Percentiles rank a stretch among this genome's conserved stretches.
Evolutionary conservation across 2,113 vertebrate genomes (phyloP).

Genomic region (Pelecanus crispus): DNA sequence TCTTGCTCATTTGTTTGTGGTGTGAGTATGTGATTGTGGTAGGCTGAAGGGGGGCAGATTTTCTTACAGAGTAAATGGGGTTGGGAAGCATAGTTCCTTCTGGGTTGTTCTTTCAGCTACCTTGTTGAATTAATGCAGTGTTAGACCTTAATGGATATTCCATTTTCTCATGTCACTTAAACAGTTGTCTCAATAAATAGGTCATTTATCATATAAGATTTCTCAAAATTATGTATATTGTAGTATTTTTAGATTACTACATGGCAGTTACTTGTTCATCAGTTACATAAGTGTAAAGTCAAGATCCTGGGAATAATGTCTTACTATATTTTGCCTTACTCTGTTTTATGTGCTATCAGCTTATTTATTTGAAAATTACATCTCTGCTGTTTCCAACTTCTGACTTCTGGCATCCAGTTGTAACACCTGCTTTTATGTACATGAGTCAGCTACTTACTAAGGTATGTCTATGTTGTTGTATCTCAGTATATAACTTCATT

Average conservation of each 20-base stretch:
- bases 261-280: not conserved
- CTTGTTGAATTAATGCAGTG: not conserved
- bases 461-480: slow-evolving; percentile 64
- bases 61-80: not conserved
- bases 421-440: slow-evolving; percentile 86
- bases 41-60: not conserved
- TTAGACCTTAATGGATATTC: not conserved
- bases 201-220: not conserved
- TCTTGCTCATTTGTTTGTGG: not conserved
- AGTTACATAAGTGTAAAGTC: not conserved
- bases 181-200: not conserved
- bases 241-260: not conserved
- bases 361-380: slow-evolving; percentile 87
- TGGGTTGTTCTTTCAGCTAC: not conserved
- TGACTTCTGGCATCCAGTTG: slow-evolving; percentile 91
- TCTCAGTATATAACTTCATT: not conserved
- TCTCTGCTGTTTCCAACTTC: slow-evolving; percentile 90
- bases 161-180: not conserved
- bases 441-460: slow-evolving; percentile 90
- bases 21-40: not conserved
- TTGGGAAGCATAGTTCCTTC: not conserved
- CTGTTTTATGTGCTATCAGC: slow-evolving; percentile 65
- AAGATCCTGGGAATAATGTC: not conserved
- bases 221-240: not conserved
- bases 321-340: not conserved